Conservation (phyloP, 1,140 invertebrate species). For the Bilobella aurantiaca region DNA sequence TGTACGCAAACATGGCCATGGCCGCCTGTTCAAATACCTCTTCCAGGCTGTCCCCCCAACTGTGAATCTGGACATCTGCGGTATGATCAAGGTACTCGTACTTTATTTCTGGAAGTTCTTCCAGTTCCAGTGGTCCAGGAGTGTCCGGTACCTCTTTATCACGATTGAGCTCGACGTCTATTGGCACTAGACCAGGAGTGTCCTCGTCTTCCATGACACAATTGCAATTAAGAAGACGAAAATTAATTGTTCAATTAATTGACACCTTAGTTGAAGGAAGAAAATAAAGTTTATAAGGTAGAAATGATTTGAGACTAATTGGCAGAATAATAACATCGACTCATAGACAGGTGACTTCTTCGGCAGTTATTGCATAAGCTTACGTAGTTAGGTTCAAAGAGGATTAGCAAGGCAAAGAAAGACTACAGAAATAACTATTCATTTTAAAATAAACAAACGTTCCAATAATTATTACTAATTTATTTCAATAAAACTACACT, state of each 20-base stretch:
- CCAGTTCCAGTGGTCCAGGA: conserved; percentile 1
- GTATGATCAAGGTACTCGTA: conserved; percentile 89
- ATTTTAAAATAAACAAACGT: too few species aligned
- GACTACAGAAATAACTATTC: too few species aligned
- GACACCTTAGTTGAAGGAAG: background rate
- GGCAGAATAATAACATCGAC: too few species aligned
- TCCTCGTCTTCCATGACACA: background rate
- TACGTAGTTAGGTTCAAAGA: too few species aligned
- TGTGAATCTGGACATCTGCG: conserved; percentile 90
- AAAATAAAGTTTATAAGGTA: too few species aligned
- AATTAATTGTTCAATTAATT: background rate
- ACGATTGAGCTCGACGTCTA: background rate
- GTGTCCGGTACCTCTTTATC: background rate
- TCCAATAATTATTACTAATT: too few species aligned
- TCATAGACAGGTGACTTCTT: too few species aligned
- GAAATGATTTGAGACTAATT: too few species aligned
- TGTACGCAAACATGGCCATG: conserved; percentile 92
- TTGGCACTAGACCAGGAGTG: background rate
- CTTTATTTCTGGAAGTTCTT: conserved; percentile 47
- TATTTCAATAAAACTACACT: too few species aligned
- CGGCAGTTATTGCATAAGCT: too few species aligned
- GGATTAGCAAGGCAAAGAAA: too few species aligned
- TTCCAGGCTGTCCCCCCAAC: conserved; percentile 76
- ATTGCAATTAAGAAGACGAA: background rate
- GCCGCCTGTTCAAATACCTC: conserved; percentile 94